Evolutionary conservation across 2,888 invertebrate genomes (phyloP).

Genomic region (Philonicus albiceps): DNA sequence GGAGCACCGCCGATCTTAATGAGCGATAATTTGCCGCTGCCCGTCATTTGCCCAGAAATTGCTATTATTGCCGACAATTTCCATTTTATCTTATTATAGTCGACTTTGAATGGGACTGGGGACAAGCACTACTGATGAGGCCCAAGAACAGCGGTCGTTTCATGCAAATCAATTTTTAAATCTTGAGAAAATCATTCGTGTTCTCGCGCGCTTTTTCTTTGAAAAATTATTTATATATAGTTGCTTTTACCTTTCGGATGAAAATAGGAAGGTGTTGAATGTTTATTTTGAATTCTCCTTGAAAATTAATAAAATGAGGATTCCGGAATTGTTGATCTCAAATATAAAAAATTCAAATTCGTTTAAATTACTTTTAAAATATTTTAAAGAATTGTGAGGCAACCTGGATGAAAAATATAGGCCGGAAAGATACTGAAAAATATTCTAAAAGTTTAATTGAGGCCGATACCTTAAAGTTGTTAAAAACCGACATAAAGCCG

Average conservation of each 20-base stretch:
- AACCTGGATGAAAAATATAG: no score
- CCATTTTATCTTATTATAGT: background rate
- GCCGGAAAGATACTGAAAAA: no score
- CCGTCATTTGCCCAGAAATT: background rate
- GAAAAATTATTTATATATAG: background rate
- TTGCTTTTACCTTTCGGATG: background rate
- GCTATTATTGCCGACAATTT: background rate
- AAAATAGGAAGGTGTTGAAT: background rate
- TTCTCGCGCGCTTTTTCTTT: background rate
- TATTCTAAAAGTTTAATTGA: no score
- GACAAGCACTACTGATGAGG: background rate
- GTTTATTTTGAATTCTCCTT: background rate
- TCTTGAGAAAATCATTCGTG: background rate
- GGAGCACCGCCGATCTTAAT: background rate
- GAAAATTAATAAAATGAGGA: no score
- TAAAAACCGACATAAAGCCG: no score
- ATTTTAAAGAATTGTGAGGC: no score
- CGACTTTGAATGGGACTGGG: background rate
- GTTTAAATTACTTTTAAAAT: no score
- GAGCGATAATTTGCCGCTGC: background rate
- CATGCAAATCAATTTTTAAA: background rate
- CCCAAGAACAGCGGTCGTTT: background rate
- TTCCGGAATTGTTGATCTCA: no score
- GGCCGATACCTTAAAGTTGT: no score
- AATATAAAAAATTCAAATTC: no score